phyloP scores from a whole-genome alignment of 2,113 vertebrate genomes.

The Cariama cristata region DNA sequence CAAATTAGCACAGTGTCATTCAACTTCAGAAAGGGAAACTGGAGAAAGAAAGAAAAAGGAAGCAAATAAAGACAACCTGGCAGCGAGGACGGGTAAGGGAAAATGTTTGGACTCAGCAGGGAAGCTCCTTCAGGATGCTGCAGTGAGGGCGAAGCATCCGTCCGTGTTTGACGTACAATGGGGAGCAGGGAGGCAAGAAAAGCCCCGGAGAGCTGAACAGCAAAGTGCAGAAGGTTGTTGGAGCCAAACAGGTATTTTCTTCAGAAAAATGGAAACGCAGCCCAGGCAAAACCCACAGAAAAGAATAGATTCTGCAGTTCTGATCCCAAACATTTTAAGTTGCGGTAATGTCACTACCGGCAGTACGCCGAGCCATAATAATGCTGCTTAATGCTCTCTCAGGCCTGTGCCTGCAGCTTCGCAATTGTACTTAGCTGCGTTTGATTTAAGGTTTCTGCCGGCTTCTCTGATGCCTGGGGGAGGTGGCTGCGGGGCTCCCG shows the following conservation, averaged over 20 bases:
- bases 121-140: neutral
- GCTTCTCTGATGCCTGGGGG: neutral
- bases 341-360: constrained; percentile 15
- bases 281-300: neutral
- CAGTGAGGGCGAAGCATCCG: neutral
- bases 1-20: neutral
- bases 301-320: neutral
- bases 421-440: neutral
- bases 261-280: neutral
- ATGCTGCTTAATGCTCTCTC: constrained; percentile 40
- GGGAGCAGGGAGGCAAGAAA: neutral
- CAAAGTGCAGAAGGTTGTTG: neutral
- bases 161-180: rapidly evolving
- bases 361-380: neutral
- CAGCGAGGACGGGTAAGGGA: neutral
- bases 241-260: constrained; percentile 13
- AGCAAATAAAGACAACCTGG: neutral
- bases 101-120: neutral
- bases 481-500: neutral
- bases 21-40: neutral
- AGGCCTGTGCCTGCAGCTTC: neutral
- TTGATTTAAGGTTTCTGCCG: neutral
- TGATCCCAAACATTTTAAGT: neutral
- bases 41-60: neutral
- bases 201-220: neutral